Conservation (phyloP, 2,113 vertebrate species). For the Cyanoliseus patagonus region DNA sequence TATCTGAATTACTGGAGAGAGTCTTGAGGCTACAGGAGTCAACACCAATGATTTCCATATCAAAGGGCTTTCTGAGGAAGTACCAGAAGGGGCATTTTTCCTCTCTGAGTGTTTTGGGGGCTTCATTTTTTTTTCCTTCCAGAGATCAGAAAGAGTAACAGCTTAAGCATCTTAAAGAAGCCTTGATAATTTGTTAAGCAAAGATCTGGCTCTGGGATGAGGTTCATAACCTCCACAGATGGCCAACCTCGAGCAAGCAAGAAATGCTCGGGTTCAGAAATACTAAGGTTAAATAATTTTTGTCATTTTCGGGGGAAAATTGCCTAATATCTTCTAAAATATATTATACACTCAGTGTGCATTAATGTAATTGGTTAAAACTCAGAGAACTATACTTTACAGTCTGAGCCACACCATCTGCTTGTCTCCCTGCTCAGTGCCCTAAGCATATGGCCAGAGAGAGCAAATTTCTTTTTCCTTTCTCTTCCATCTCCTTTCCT, state of each 20-base stretch:
- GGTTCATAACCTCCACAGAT: not conserved
- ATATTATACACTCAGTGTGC: not conserved
- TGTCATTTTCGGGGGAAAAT: not conserved
- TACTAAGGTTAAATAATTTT: not conserved
- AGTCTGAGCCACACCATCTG: constrained; percentile 45
- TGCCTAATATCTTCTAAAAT: not conserved
- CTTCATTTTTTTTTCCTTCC: not conserved
- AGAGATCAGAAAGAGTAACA: not conserved
- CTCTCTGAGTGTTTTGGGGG: not conserved
- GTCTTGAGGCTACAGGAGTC: not conserved
- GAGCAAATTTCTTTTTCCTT: not conserved
- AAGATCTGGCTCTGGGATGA: not conserved
- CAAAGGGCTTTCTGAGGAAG: constrained; percentile 23
- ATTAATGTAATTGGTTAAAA: not conserved
- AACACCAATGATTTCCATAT: not conserved
- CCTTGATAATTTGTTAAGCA: not conserved
- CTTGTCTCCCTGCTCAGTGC: not conserved
- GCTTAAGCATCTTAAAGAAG: constrained; percentile 2
- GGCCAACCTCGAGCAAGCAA: not conserved
- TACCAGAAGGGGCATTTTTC: not conserved
- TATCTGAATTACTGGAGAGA: not conserved
- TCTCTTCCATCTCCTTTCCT: not conserved
- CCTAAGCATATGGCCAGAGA: constrained; percentile 42
- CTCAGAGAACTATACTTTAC: not conserved
- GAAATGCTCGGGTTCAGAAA: not conserved